Conservation (phyloP, 2,113 vertebrate genomes). For the Datnioides undecimradiatus region DNA sequence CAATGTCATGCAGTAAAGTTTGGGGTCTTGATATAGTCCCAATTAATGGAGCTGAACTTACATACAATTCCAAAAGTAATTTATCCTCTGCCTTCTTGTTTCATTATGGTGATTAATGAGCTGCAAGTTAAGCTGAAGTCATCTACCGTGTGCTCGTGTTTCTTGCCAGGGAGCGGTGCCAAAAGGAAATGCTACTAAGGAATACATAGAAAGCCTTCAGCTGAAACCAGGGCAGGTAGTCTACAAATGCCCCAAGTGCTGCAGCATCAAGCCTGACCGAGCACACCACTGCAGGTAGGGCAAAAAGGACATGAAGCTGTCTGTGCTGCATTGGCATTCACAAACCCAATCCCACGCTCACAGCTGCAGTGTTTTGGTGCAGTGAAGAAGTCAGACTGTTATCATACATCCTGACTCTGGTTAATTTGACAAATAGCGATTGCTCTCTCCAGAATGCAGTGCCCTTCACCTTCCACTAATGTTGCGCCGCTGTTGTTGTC, state of each 20-base stretch:
- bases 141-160: conserved; percentile 19
- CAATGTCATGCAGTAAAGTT: neutral
- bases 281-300: conserved; percentile 98
- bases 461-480: neutral
- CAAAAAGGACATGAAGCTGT: neutral
- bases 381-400: neutral
- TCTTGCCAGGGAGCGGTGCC: conserved; percentile 92
- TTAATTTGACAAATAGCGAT: neutral
- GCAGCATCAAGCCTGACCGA: conserved; percentile 98
- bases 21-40: neutral
- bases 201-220: conserved; percentile 98
- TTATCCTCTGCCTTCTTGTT: neutral
- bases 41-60: neutral
- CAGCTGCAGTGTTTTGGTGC: neutral
- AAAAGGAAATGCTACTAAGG: conserved; percentile 98
- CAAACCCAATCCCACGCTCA: neutral
- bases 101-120: conserved; percentile 4
- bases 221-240: conserved; percentile 98
- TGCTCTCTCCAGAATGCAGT: neutral
- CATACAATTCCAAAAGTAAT: neutral
- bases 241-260: conserved; percentile 99
- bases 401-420: neutral
- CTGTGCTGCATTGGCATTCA: neutral
- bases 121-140: neutral
- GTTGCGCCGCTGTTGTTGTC: neutral